These are phyloP conservation scores for Fissipunctia ypsillon DNA, from an alignment of 2,888 invertebrate species.

Conservation along the genomic window DNA sequence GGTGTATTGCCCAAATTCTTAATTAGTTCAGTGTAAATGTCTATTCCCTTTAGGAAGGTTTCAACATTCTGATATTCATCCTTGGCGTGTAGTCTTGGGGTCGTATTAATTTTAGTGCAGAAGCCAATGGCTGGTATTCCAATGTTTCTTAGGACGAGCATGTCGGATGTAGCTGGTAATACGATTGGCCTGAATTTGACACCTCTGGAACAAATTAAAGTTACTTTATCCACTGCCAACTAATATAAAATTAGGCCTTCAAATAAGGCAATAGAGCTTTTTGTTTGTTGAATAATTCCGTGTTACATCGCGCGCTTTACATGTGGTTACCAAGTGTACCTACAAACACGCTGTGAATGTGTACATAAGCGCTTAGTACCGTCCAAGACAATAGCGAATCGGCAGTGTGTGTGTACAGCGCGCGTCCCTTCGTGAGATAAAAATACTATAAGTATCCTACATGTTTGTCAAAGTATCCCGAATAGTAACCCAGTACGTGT, in stretches of 20 bases:
- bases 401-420: no score
- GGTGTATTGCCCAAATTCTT: constrained; percentile 62
- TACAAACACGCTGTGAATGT: no score
- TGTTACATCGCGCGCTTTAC: no score
- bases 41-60: constrained; percentile 76
- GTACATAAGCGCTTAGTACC: no score
- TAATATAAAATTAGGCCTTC: background rate
- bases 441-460: constrained; percentile 66
- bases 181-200: constrained; percentile 71
- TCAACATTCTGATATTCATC: constrained; percentile 77
- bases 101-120: constrained; percentile 73
- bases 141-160: constrained; percentile 72
- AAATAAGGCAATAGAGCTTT: background rate
- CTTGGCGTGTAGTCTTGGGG: constrained; percentile 67
- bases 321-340: no score
- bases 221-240: background rate
- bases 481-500: constrained; percentile 93
- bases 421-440: no score
- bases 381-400: no score
- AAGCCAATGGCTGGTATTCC: constrained; percentile 81
- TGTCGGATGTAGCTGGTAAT: constrained; percentile 78
- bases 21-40: constrained; percentile 74
- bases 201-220: constrained; percentile 69
- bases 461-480: constrained; percentile 86
- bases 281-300: background rate